Evolutionary conservation across 2,113 vertebrate species (phyloP).

Genomic region (Nothocercus nigrocapillus): DNA sequence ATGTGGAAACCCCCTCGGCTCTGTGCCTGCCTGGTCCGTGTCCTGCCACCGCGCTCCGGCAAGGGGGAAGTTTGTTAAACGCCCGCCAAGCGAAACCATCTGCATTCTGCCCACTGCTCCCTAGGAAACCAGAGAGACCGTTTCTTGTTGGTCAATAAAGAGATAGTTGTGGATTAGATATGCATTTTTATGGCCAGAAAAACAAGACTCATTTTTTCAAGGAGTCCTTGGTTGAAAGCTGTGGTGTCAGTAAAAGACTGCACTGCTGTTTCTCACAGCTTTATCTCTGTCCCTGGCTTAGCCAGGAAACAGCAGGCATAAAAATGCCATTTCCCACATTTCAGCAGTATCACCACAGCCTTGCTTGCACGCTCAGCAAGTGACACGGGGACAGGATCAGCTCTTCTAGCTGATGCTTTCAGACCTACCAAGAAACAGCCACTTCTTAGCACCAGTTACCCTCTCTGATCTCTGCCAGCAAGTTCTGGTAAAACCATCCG

Average conservation of each 20-base stretch:
- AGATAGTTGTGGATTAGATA: background rate
- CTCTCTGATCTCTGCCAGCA: background rate
- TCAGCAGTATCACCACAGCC: background rate
- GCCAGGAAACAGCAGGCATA: background rate
- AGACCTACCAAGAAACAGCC: background rate
- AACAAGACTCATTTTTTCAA: background rate
- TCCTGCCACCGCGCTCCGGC: rapidly evolving
- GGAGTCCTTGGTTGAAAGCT: background rate
- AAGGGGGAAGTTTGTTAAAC: rapidly evolving
- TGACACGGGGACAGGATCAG: background rate
- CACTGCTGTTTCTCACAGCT: background rate
- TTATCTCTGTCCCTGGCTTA: background rate
- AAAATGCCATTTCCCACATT: background rate
- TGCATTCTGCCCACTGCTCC: rapidly evolving
- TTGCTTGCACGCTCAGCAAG: background rate
- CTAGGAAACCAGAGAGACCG: background rate
- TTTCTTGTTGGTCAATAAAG: background rate
- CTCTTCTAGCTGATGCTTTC: background rate
- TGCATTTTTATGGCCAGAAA: background rate
- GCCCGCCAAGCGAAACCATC: rapidly evolving
- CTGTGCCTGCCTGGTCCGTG: background rate
- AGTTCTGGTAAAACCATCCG: background rate
- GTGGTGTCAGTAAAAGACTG: background rate
- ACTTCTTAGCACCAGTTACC: background rate
- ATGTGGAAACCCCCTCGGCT: rapidly evolving